Conservation (phyloP, 1,140 invertebrate species). For the Telenomus remus region DNA sequence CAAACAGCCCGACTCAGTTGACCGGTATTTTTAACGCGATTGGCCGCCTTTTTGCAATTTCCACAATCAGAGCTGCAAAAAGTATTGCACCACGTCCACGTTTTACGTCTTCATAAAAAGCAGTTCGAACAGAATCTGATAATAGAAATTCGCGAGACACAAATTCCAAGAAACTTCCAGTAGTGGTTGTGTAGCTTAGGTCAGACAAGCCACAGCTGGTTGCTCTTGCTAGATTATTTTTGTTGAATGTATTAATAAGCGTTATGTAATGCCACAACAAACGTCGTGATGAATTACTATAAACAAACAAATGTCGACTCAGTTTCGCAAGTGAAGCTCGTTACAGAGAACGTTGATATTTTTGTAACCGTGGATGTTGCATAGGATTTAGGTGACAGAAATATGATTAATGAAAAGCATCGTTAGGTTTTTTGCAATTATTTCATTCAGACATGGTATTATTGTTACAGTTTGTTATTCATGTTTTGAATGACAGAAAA, state of each 20-base stretch:
- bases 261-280: constrained; percentile 69
- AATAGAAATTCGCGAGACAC: constrained; percentile 13
- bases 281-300: constrained; percentile 69
- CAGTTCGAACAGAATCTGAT: too few species aligned
- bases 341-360: not conserved
- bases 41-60: not conserved
- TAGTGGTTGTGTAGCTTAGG: constrained; percentile 50
- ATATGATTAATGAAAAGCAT: too few species aligned
- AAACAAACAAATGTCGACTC: constrained; percentile 62
- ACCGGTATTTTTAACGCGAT: constrained; percentile 29
- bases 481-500: too few species aligned
- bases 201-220: constrained; percentile 58
- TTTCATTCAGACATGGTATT: too few species aligned
- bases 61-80: too few species aligned
- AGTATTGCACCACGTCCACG: too few species aligned
- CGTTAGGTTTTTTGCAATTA: too few species aligned
- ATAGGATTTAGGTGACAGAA: too few species aligned
- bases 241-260: constrained; percentile 63
- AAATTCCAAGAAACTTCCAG: constrained; percentile 28
- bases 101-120: not conserved
- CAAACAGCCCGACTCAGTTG: constrained; percentile 17
- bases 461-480: too few species aligned
- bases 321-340: constrained; percentile 4
- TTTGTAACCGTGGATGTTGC: too few species aligned
- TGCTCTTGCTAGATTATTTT: constrained; percentile 63